phyloP scores from a whole-genome alignment of 2,888 invertebrate species.

The Strigamia maritima region DNA sequence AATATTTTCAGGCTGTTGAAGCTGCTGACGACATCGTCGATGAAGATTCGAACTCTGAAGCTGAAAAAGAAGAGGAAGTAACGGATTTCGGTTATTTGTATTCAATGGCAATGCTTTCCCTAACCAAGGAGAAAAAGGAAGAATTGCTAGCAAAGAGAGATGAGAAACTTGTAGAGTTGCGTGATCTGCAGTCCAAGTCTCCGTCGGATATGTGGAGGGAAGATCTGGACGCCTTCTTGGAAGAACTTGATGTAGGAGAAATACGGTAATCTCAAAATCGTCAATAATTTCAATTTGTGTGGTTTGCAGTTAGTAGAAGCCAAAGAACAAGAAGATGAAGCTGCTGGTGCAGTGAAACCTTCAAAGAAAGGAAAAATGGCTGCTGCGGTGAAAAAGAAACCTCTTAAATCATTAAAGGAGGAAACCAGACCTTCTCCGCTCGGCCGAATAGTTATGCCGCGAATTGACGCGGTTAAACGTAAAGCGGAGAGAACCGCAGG shows the following conservation, averaged over 20 bases:
- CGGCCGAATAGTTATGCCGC: conserved; percentile 66
- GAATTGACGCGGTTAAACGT: conserved; percentile 61
- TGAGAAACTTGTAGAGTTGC: conserved; percentile 55
- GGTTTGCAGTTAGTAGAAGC: not conserved
- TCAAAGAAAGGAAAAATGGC: not conserved
- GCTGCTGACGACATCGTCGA: conserved; percentile 52
- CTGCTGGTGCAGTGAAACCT: not conserved
- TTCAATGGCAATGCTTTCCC: conserved; percentile 93
- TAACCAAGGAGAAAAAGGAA: conserved; percentile 89
- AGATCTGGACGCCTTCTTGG: conserved; percentile 71
- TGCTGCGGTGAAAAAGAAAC: not conserved
- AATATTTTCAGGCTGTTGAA: conserved; percentile 47
- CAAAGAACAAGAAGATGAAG: not conserved
- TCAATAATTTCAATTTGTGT: not conserved
- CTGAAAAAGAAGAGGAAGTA: not conserved
- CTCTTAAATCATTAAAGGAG: conserved; percentile 2
- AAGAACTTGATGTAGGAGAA: conserved; percentile 41
- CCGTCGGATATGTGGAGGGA: conserved; percentile 78
- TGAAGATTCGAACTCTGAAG: not conserved
- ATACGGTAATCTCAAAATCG: not conserved
- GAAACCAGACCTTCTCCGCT: conserved; percentile 65
- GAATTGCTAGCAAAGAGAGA: conserved; percentile 84
- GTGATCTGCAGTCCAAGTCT: conserved; percentile 65
- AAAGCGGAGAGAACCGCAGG: not conserved
- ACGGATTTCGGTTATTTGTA: conserved; percentile 78